These are phyloP conservation scores for Coelopa pilipes DNA, from an alignment of 2,888 invertebrate species.

Conservation along the genomic window DNA sequence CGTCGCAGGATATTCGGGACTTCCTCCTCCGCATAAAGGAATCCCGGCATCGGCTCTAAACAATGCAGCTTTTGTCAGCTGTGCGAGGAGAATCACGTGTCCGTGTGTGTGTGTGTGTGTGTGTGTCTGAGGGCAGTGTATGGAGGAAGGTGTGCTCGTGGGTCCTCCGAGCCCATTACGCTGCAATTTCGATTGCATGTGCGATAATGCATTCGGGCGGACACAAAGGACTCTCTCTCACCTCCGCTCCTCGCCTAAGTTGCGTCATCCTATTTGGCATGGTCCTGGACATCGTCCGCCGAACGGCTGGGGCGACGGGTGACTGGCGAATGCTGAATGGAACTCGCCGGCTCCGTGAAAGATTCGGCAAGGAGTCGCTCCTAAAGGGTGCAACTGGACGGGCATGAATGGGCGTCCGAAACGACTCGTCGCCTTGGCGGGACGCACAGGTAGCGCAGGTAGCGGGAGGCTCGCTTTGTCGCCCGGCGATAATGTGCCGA, in stretches of 20 bases:
- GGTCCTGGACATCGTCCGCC: neutral
- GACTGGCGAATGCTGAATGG: neutral
- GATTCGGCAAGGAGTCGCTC: too few relatives aligned
- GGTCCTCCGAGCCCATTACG: neutral
- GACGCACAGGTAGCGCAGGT: neutral
- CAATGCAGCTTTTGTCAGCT: neutral
- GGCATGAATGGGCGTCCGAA: too few relatives aligned
- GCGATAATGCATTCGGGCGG: neutral
- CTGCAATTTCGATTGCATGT: neutral
- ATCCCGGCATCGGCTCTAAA: neutral
- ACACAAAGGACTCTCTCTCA: neutral
- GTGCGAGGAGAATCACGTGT: neutral
- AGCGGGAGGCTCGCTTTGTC: neutral
- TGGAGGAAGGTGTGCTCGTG: neutral
- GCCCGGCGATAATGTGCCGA: too few relatives aligned
- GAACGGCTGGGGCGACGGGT: neutral
- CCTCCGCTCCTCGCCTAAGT: too few relatives aligned
- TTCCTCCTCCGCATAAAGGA: neutral
- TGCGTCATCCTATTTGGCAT: constrained; percentile 10
- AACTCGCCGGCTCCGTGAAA: neutral
- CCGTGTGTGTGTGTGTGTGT: neutral
- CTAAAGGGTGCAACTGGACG: neutral
- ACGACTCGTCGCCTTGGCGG: neutral
- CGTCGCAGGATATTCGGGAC: constrained; percentile 5
- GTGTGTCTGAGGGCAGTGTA: neutral